Percentiles rank a stretch among this genome's conserved stretches.
Conservation (phyloP, 2,797 vertebrate species). For the Amniataba percoides region DNA sequence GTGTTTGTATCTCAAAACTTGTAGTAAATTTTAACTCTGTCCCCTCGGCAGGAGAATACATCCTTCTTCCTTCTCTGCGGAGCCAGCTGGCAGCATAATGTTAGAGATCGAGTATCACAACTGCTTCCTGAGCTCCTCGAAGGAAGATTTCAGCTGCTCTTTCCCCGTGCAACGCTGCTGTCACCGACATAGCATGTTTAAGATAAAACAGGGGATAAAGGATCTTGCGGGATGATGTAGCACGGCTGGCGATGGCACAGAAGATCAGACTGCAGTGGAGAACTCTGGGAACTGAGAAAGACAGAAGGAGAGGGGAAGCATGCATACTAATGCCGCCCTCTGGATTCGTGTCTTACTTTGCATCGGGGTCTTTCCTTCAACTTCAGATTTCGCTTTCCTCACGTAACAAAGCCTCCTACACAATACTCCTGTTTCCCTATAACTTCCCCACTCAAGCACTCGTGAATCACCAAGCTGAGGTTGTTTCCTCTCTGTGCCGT, state of each 20-base stretch:
- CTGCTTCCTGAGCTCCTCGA: conserved; percentile 49
- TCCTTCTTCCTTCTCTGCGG: conserved; percentile 32
- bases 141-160: conserved; percentile 50
- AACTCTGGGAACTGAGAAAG: conserved; percentile 54
- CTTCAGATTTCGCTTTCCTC: conserved; percentile 47
- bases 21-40: conserved; percentile 53
- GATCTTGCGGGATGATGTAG: conserved; percentile 62
- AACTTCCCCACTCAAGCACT: conserved; percentile 12
- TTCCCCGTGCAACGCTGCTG: conserved; percentile 52
- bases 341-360: conserved; percentile 55
- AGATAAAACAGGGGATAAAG: conserved; percentile 64
- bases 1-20: conserved; percentile 59
- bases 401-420: conserved; percentile 46
- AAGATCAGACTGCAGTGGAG: conserved; percentile 64
- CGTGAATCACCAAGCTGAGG: conserved; percentile 38
- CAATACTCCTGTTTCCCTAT: conserved; percentile 21
- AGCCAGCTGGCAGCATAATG: conserved; percentile 48
- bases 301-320: conserved; percentile 36
- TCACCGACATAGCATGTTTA: conserved; percentile 65
- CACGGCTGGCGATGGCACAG: conserved; percentile 58
- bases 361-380: conserved; percentile 43
- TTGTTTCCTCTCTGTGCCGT: conserved; percentile 28
- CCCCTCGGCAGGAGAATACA: conserved; percentile 49
- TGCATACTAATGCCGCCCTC: conserved; percentile 72
- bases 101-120: conserved; percentile 59